Conservation (phyloP, 2,888 invertebrate species). For the Tortricodes alternella region DNA sequence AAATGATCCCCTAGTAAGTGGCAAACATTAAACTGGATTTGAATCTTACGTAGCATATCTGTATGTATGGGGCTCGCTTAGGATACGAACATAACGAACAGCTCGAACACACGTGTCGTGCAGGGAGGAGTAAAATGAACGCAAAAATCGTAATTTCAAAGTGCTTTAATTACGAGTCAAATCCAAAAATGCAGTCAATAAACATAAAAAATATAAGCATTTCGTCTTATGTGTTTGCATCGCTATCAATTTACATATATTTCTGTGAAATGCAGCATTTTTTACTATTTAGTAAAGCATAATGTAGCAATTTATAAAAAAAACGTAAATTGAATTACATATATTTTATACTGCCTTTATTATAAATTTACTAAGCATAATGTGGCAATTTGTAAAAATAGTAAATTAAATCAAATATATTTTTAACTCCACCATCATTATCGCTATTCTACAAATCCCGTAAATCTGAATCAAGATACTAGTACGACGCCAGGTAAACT, state of each 20-base stretch:
- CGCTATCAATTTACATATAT: no score
- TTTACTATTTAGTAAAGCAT: no score
- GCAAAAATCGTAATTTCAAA: background rate
- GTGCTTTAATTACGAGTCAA: background rate
- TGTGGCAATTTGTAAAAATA: background rate
- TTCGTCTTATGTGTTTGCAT: no score
- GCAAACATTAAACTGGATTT: no score
- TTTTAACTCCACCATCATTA: background rate
- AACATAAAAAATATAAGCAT: no score
- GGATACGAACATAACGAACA: slow-evolving; percentile 17
- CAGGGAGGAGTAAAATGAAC: slow-evolving; percentile 15
- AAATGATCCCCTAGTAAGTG: no score
- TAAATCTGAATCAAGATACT: slow-evolving; percentile 26
- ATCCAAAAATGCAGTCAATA: slow-evolving; percentile 9
- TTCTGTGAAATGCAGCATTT: no score
- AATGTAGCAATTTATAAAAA: no score
- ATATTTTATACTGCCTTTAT: background rate
- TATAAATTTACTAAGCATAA: background rate
- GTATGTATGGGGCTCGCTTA: background rate
- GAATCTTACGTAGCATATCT: background rate
- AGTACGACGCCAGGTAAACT: slow-evolving; percentile 32
- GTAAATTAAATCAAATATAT: background rate
- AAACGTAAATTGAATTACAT: background rate
- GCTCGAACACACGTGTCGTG: slow-evolving; percentile 11
- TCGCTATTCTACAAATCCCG: background rate